These are phyloP conservation scores for Pleuronectes platessa DNA, from an alignment of 2,113 vertebrate genomes.

Conservation along the genomic window DNA sequence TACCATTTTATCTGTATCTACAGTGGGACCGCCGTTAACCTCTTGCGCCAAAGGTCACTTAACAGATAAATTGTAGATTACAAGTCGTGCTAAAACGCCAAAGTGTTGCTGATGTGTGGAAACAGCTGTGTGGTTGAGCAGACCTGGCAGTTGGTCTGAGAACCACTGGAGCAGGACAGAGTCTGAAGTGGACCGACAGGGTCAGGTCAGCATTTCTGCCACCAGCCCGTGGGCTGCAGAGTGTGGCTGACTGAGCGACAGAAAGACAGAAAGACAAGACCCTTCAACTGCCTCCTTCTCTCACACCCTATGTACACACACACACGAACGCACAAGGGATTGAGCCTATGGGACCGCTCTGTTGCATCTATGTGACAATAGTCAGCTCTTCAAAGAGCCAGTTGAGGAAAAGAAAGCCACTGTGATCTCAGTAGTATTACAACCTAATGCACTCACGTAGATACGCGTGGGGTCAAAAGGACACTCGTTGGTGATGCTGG, in stretches of 20 bases:
- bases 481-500: slow-evolving; percentile 82
- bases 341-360: background rate
- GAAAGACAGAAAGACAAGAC: slow-evolving; percentile 13
- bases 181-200: slow-evolving; percentile 34
- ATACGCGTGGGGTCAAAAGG: slow-evolving; percentile 91
- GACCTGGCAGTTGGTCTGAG: slow-evolving; percentile 40
- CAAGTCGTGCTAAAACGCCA: slow-evolving; percentile 17
- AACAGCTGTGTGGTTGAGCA: slow-evolving; percentile 41
- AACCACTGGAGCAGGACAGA: slow-evolving; percentile 5
- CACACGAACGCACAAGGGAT: background rate
- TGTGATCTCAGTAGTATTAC: background rate
- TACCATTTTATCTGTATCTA: background rate
- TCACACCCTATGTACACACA: slow-evolving; percentile 3
- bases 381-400: slow-evolving; percentile 1
- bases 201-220: slow-evolving; percentile 49
- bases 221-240: background rate
- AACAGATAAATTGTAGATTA: slow-evolving; percentile 19
- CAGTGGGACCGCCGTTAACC: slow-evolving; percentile 8
- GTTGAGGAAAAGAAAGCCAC: background rate
- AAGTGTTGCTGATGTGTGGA: slow-evolving; percentile 14
- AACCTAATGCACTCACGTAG: slow-evolving; percentile 81
- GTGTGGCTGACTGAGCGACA: slow-evolving; percentile 25
- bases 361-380: background rate
- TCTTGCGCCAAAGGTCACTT: slow-evolving; percentile 29
- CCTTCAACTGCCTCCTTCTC: slow-evolving; percentile 4